phyloP scores from a whole-genome alignment of 1,140 invertebrate genomes.

The Mya arenaria region DNA sequence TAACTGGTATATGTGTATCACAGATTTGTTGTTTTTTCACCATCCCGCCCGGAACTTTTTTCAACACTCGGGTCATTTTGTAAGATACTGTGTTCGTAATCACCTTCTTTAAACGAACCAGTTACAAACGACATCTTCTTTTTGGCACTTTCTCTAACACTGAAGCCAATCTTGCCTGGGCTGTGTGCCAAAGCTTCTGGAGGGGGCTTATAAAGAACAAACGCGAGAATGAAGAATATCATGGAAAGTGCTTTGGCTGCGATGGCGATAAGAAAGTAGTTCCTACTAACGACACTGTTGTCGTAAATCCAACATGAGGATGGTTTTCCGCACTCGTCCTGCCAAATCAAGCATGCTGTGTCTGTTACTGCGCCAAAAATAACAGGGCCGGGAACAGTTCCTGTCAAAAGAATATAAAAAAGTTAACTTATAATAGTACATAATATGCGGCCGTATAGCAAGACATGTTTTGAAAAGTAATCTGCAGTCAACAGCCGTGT shows the following conservation, averaged over 20 bases:
- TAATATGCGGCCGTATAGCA: too few relatives aligned
- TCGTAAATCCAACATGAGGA: conserved; percentile 79
- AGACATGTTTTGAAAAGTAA: too few relatives aligned
- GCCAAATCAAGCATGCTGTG: conserved; percentile 74
- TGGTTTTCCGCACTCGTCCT: conserved; percentile 68
- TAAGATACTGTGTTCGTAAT: conserved; percentile 30
- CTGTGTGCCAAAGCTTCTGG: neutral
- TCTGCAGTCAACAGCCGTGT: too few relatives aligned
- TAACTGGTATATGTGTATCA: neutral
- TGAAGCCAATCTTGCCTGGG: neutral
- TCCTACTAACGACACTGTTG: conserved; percentile 40
- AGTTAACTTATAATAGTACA: too few relatives aligned
- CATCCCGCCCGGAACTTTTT: neutral
- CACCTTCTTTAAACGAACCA: conserved; percentile 33
- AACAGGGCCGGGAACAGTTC: conserved; percentile 77
- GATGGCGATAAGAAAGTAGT: conserved; percentile 55
- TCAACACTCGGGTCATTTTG: neutral
- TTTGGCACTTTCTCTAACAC: neutral
- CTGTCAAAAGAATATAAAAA: too few relatives aligned
- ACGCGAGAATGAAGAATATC: conserved; percentile 43
- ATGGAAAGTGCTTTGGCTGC: conserved; percentile 33
- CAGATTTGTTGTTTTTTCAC: conserved; percentile 18
- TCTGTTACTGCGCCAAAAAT: conserved; percentile 75
- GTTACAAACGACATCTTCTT: conserved; percentile 44
- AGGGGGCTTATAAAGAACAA: conserved; percentile 54